Conservation (phyloP, 1,140 invertebrate species). For the Bombus pascuorum region DNA sequence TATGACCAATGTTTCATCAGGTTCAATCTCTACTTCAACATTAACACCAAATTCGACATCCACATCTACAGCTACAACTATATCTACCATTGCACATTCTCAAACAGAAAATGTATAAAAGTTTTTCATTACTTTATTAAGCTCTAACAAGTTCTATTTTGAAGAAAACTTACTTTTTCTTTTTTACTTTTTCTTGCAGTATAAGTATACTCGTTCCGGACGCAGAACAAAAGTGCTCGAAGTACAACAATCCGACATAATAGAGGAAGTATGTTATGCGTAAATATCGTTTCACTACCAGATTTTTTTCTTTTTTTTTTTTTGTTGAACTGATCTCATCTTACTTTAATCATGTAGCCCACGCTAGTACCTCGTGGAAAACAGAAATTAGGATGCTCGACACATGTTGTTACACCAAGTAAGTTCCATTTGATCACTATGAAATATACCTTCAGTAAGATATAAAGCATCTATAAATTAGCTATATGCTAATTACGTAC, state of each 20-base stretch:
- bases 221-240: constrained; percentile 69
- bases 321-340: constrained; percentile 12
- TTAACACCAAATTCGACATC: constrained; percentile 23
- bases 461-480: background rate
- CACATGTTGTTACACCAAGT: constrained; percentile 70
- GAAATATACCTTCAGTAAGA: background rate
- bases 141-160: background rate
- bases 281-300: constrained; percentile 31
- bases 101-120: constrained; percentile 64
- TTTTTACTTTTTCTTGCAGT: constrained; percentile 56
- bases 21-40: constrained; percentile 8
- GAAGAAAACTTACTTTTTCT: background rate
- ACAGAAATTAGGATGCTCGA: constrained; percentile 52
- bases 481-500: no score
- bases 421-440: constrained; percentile 25
- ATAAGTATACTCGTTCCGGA: constrained; percentile 63
- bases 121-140: constrained; percentile 8
- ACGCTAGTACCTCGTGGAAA: constrained; percentile 42
- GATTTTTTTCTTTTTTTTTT: background rate
- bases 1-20: constrained; percentile 45
- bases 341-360: constrained; percentile 23
- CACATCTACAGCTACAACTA: constrained; percentile 42
- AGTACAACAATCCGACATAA: constrained; percentile 72
- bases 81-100: constrained; percentile 54
- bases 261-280: constrained; percentile 74